Percentiles rank a stretch among this genome's conserved stretches.
Evolutionary conservation across 2,888 invertebrate species (phyloP).

Genomic region (Caenorhabditis parvicauda): DNA sequence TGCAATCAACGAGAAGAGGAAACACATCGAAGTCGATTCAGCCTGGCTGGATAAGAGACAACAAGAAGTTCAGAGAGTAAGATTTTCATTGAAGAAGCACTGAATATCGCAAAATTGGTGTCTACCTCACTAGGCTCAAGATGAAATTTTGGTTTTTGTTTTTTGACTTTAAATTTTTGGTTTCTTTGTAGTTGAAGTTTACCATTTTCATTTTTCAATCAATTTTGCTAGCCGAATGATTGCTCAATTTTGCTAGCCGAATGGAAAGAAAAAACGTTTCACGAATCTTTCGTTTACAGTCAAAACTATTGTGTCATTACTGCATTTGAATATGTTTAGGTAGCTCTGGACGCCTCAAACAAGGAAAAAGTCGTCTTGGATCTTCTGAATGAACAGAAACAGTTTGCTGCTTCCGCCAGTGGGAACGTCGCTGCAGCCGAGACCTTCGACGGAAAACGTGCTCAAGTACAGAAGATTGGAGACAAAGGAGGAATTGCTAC

Average conservation of each 20-base stretch:
- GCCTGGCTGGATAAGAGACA: slow-evolving; percentile 57
- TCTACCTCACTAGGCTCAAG: too few species aligned
- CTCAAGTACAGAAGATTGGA: slow-evolving; percentile 60
- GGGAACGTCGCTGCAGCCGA: slow-evolving; percentile 61
- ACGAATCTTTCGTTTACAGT: too few species aligned
- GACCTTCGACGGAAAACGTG: slow-evolving; percentile 56
- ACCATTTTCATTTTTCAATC: too few species aligned
- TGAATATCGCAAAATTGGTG: too few species aligned
- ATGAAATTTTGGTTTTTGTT: too few species aligned
- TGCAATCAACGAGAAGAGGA: slow-evolving; percentile 53
- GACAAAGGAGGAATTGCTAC: slow-evolving; percentile 61
- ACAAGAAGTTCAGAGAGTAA: slow-evolving; percentile 51
- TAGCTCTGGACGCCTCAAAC: slow-evolving; percentile 58
- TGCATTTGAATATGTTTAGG: slow-evolving; percentile 33
- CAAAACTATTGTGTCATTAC: too few species aligned
- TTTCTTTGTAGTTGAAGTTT: too few species aligned
- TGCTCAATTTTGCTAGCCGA: too few species aligned
- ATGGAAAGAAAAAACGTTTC: too few species aligned
- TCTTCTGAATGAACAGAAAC: slow-evolving; percentile 44
- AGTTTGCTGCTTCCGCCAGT: slow-evolving; percentile 34
- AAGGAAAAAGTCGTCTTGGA: slow-evolving; percentile 57
- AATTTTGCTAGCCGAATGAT: too few species aligned
- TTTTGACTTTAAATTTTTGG: too few species aligned
- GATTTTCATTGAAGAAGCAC: too few species aligned
- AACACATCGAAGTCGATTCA: slow-evolving; percentile 60